Evolutionary conservation across 1,140 invertebrate species (phyloP).

Genomic region (Helicorthomorpha holstii): DNA sequence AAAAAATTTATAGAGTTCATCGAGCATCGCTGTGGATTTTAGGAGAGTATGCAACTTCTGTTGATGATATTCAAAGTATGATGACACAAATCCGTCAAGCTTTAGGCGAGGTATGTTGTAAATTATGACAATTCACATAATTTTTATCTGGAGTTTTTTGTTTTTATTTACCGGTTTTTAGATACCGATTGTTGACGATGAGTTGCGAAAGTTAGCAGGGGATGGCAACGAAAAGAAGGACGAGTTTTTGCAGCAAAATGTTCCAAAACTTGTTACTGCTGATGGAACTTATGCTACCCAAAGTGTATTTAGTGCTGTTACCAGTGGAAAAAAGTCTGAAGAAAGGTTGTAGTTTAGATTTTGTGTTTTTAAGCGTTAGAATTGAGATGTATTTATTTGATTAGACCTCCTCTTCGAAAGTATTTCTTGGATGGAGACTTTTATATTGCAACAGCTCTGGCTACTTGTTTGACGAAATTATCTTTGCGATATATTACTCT

Average conservation of each 20-base stretch:
- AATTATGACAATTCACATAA: not conserved
- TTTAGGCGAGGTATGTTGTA: constrained; percentile 47
- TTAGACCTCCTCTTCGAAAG: constrained; percentile 58
- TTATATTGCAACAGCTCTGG: constrained; percentile 82
- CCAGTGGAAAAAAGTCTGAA: constrained; percentile 14
- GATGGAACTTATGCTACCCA: constrained; percentile 98
- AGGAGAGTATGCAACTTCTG: constrained; percentile 75
- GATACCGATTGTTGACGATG: constrained; percentile 77
- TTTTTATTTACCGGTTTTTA: constrained; percentile 19
- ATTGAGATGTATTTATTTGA: constrained; percentile 3
- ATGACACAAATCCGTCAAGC: constrained; percentile 54
- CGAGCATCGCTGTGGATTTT: constrained; percentile 94
- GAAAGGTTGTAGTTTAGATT: constrained; percentile 27
- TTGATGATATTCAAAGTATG: constrained; percentile 60
- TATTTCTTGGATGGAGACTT: constrained; percentile 90
- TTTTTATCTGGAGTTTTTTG: constrained; percentile 8
- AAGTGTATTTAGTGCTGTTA: constrained; percentile 74
- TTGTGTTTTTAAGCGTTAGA: constrained; percentile 5
- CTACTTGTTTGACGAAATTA: constrained; percentile 80
- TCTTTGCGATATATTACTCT: constrained; percentile 50
- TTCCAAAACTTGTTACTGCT: constrained; percentile 66
- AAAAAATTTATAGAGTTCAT: constrained; percentile 41
- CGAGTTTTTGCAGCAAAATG: constrained; percentile 15
- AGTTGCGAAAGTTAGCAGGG: constrained; percentile 50
- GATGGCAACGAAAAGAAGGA: constrained; percentile 37